Conservation (phyloP, 1,140 invertebrate genomes). For the Coenobita brevimanus region DNA sequence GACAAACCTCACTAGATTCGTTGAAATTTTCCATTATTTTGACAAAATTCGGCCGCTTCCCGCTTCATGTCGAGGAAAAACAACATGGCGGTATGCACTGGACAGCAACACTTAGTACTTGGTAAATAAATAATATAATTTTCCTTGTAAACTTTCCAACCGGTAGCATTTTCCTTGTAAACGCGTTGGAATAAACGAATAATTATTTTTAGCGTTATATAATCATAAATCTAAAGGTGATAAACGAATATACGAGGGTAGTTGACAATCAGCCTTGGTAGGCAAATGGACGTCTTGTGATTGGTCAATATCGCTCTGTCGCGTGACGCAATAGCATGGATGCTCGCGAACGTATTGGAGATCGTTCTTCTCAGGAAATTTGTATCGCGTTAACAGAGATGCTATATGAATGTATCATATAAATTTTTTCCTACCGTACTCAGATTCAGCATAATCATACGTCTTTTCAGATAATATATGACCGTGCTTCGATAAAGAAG, state of each 20-base stretch:
- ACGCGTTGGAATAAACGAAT: too few relatives aligned
- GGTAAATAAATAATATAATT: neutral
- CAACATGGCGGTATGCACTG: slow-evolving; percentile 46
- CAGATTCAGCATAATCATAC: too few relatives aligned
- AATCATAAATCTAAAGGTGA: too few relatives aligned
- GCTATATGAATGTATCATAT: too few relatives aligned
- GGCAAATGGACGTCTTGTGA: neutral
- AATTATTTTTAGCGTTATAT: too few relatives aligned
- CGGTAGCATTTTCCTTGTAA: too few relatives aligned
- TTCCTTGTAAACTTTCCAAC: neutral
- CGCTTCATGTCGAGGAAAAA: slow-evolving; percentile 63
- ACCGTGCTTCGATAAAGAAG: too few relatives aligned
- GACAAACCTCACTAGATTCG: slow-evolving; percentile 48
- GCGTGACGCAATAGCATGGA: neutral
- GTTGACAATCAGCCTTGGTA: neutral
- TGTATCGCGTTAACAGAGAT: too few relatives aligned
- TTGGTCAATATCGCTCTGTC: slow-evolving; percentile 9
- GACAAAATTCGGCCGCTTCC: slow-evolving; percentile 50
- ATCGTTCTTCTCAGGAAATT: neutral
- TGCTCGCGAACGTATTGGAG: neutral
- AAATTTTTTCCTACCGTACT: too few relatives aligned
- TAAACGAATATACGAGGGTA: neutral
- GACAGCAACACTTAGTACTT: neutral
- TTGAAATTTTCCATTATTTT: slow-evolving; percentile 47
- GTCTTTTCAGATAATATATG: too few relatives aligned